Base-by-base conservation (phyloP, 2,888 invertebrate genomes). In the Ennomos quercinarius region DNA sequence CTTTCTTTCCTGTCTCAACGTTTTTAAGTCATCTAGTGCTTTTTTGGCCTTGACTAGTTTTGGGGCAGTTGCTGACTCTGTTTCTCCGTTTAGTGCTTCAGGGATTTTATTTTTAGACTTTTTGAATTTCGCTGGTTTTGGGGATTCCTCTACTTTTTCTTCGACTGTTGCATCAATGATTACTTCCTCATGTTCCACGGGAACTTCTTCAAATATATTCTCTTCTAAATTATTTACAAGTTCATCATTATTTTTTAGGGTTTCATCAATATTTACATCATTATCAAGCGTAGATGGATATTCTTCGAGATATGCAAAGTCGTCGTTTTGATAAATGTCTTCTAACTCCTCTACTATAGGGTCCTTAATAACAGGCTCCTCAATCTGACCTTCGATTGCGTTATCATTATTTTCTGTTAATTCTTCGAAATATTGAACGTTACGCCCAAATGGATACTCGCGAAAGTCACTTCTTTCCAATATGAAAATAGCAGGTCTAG, bases 401-500 rank as follows among this genome's bases (percentile, higher is more conserved):
- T 27, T 43, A 42, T 71, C 64, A 41, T 61, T 11, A 9, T 36
- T 10, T 50, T 50, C 50, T n/a, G 11, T 39, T 17, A 11, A 50
- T 41, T 69, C 6, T 39, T 63, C 47, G 1, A 49, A 40, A 34
- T 42, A 41, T 60, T 66, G 64, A 35, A 45, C 37, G 41, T 56
- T 45, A 39, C 34, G 51, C 0, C 71, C 69, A 10, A 52, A 76
- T 60, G 93, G 92, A 68, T 93, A 90, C 61, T 91, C 85, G 46
- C 93, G 90, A 73, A 94, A 94, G 50, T 93, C 86, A 77, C 94
- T 95, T 71, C 95, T 93, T 83, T 95, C 95, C 72, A 98, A 90
- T 72, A 98, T 95, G 66, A 96, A 97, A 63, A 98, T 93, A 48
- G 96, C 95, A 1, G 97, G 97, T 80, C 96, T 97, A 1, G 96